A percentile compares a stretch with the other conserved stretches of the same genome.
Conservation (phyloP, 2,888 invertebrate species). For the Polyommatus iphigenia region DNA sequence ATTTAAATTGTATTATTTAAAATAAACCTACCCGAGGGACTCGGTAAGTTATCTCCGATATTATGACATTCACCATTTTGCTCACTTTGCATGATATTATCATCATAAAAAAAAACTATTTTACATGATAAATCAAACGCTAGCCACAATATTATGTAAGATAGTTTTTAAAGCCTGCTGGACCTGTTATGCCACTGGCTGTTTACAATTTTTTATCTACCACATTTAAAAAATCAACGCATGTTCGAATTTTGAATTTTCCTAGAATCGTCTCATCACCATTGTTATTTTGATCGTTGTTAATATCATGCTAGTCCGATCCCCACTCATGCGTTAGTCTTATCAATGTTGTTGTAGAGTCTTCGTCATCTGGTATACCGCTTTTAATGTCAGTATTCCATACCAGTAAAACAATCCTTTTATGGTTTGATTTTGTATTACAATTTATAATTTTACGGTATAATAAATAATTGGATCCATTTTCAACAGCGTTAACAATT, state of each 20-base stretch:
- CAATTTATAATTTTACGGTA: background rate
- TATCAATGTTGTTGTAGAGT: slow-evolving; percentile 34
- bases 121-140: slow-evolving; percentile 5
- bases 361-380: slow-evolving; percentile 36
- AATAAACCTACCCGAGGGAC: slow-evolving; percentile 22
- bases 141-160: background rate
- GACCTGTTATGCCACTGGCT: background rate
- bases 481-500: background rate
- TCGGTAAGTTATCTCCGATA: slow-evolving; percentile 9
- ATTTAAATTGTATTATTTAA: slow-evolving; percentile 18
- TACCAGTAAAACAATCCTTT: background rate
- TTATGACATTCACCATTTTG: slow-evolving; percentile 23
- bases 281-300: slow-evolving; percentile 20
- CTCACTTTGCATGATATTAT: slow-evolving; percentile 29
- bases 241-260: slow-evolving; percentile 24
- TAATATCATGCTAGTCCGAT: slow-evolving; percentile 36
- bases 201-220: background rate
- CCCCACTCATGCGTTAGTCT: slow-evolving; percentile 31
- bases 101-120: slow-evolving; percentile 13
- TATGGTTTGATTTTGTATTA: background rate
- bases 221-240: slow-evolving; percentile 26
- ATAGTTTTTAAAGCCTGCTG: background rate
- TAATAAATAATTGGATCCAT: background rate
- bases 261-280: slow-evolving; percentile 27
- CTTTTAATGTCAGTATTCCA: slow-evolving; percentile 16